phyloP scores from a whole-genome alignment of 2,797 vertebrate genomes.

The Hydrophis major region DNA sequence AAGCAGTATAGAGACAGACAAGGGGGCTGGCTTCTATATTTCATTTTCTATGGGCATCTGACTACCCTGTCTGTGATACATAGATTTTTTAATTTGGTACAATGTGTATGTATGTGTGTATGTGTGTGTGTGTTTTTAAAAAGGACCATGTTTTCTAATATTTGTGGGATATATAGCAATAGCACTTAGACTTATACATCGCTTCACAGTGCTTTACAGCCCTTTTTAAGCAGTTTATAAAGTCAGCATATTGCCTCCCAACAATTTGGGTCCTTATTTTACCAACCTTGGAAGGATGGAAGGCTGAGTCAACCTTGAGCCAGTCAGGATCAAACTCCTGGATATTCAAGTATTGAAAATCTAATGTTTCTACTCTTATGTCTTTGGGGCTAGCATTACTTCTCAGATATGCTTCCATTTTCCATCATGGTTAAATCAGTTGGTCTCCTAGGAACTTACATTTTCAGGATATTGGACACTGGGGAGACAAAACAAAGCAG shows the following conservation, averaged over 20 bases:
- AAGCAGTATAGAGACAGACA: not conserved
- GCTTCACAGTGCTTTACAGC: too few species aligned
- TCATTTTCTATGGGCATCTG: not conserved
- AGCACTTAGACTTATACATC: too few species aligned
- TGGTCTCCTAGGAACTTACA: not conserved
- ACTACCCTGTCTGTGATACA: not conserved
- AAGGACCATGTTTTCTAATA: not conserved
- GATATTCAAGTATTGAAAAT: not conserved
- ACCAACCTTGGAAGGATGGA: too few species aligned
- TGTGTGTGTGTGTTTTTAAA: not conserved
- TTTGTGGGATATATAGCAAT: not conserved
- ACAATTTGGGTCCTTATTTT: too few species aligned
- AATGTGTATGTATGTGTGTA: not conserved
- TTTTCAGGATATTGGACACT: not conserved
- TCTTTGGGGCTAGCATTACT: not conserved
- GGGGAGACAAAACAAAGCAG: not conserved
- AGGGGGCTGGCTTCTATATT: not conserved
- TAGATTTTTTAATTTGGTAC: not conserved
- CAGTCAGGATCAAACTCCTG: too few species aligned
- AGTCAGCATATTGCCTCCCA: too few species aligned
- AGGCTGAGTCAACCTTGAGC: too few species aligned
- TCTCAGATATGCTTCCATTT: not conserved
- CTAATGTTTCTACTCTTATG: not conserved
- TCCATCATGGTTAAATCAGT: not conserved
- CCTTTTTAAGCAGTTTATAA: too few species aligned